Base-by-base conservation (phyloP, 2,113 vertebrate species). In the Petaurus breviceps region DNA sequence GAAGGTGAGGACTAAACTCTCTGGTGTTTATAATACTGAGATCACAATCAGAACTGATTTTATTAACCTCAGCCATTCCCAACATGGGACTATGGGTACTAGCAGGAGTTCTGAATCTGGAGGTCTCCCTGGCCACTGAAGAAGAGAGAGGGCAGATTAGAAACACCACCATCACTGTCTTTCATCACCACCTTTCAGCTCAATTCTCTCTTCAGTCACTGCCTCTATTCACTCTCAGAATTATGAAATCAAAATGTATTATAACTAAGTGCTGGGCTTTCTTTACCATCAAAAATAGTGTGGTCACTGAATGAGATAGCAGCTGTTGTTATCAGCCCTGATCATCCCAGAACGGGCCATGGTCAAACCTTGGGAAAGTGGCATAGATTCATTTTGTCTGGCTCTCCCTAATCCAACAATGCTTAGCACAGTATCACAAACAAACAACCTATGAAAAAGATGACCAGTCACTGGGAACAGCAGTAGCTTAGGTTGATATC, bases 11-110 rank as follows among this genome's bases (percentile, higher is more conserved):
- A 31, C 31, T 61, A 61, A 31, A 61, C 28, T 61, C 31, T 61
- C 28, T 61, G 28, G 31, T 61, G 28, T 14, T 61, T 61, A 12
- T 31, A 11, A 12, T 31, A 11, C 28, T 61, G 93, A 92, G n/a
- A 68, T 54, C 50, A 93, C 31, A 94, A 92, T 90, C 91, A 11
- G 55, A 52, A 92, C 94, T 28, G 52, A 95, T 50, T 51, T 92
- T 12, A 91, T 5, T 92, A 46, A 90, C 51, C 51, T 51, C n/a
- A 93, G 91, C 92, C 9, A 96, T 52, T 50, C 47, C 49, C 52
- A 51, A 16, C 28, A 37, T 14, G 1, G 31, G 61, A 68, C 31
- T 6, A 37, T 6, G 16, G 61, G 61, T 31, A 11, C 61, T 37
- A n/a, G 31, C 4, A 68, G 31, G 16, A 68, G 28, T 68, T 6